Conservation (phyloP, 2,797 vertebrate genomes). For the Tauraco hartlaubi region DNA sequence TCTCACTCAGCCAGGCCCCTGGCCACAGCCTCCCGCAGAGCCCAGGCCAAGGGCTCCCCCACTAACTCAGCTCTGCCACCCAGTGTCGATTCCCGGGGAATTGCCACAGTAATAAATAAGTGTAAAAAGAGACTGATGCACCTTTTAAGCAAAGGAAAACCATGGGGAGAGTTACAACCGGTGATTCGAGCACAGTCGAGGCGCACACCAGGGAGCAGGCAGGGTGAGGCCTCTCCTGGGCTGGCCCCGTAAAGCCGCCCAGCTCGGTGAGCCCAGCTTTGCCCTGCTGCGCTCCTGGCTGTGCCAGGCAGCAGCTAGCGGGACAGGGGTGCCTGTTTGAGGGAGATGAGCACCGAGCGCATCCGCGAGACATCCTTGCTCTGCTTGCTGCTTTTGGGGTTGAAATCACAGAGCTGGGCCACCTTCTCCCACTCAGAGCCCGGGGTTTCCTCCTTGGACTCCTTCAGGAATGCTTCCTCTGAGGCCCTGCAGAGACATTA, state of each 20-base stretch:
- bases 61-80: conserved; percentile 55
- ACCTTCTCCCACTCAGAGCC: conserved; percentile 97
- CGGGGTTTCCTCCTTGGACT: conserved; percentile 89
- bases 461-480: conserved; percentile 94
- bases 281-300: neutral
- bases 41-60: neutral
- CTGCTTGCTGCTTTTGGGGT: conserved; percentile 97
- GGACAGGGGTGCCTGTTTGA: conserved; percentile 92
- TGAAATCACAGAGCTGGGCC: conserved; percentile 97
- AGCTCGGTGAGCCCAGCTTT: neutral
- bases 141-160: conserved; percentile 84
- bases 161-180: conserved; percentile 76
- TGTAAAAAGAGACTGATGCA: conserved; percentile 83
- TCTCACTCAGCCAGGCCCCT: neutral
- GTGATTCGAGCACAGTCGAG: conserved; percentile 16
- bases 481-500: conserved; percentile 84
- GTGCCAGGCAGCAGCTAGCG: conserved; percentile 73
- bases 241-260: neutral
- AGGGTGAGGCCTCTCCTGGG: conserved; percentile 7
- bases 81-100: conserved; percentile 74
- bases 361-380: conserved; percentile 98
- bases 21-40: neutral
- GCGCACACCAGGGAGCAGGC: neutral
- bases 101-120: conserved; percentile 81
- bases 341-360: conserved; percentile 97